Percentiles rank a stretch among this genome's conserved stretches.
These are phyloP conservation scores for Odontomyia ornata DNA, from an alignment of 2,888 invertebrate genomes.

Conservation along the genomic window DNA sequence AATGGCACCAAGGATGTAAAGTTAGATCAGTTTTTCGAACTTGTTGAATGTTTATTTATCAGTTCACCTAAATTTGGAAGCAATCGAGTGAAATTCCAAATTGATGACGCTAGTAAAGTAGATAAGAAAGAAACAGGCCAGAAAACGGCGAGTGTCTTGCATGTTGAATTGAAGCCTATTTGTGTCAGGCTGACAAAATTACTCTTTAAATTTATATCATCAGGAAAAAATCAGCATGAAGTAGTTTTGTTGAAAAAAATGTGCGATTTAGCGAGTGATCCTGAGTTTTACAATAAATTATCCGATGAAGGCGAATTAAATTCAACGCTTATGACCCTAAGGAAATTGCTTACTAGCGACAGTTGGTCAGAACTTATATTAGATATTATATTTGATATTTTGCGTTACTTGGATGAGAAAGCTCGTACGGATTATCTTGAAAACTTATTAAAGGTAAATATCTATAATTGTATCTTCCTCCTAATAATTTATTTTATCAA, in stretches of 20 bases:
- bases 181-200: too few relatives aligned
- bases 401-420: conserved; percentile 66
- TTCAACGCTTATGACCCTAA: conserved; percentile 55
- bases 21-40: conserved; percentile 63
- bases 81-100: conserved; percentile 68
- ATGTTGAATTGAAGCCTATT: conserved; percentile 22
- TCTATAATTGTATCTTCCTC: conserved; percentile 2
- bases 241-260: too few relatives aligned
- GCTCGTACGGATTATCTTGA: conserved; percentile 69
- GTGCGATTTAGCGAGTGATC: conserved; percentile 66
- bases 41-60: conserved; percentile 60
- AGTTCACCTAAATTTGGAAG: conserved; percentile 62
- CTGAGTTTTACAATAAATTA: conserved; percentile 65
- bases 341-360: conserved; percentile 66
- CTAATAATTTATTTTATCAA: conserved; percentile 11
- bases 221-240: too few relatives aligned
- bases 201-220: too few relatives aligned
- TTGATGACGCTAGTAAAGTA: conserved; percentile 52
- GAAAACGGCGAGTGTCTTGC: background rate
- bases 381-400: conserved; percentile 71
- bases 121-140: background rate
- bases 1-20: conserved; percentile 53
- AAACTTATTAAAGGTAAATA: conserved; percentile 68
- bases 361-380: conserved; percentile 67
- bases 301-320: conserved; percentile 58